These are phyloP conservation scores for Parnassius glacialis DNA, from an alignment of 2,888 invertebrate species.

Conservation along the genomic window DNA sequence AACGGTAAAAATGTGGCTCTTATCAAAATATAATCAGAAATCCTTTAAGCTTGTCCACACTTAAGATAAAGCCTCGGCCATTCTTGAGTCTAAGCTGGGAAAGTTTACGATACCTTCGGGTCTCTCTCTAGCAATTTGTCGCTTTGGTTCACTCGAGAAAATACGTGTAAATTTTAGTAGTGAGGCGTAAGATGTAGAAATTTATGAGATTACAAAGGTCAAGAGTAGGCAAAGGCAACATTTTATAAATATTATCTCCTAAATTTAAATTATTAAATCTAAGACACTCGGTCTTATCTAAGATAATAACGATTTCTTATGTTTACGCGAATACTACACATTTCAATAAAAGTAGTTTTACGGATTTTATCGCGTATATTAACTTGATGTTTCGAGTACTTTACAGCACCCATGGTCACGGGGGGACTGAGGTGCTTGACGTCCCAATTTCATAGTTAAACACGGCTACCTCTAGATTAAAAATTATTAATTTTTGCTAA, in stretches of 20 bases:
- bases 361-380: too few relatives aligned
- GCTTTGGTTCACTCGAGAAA: conserved; percentile 19
- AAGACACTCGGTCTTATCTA: too few relatives aligned
- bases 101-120: conserved; percentile 22
- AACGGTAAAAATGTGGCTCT: not conserved
- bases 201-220: conserved; percentile 7
- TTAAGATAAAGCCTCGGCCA: conserved; percentile 19
- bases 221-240: not conserved
- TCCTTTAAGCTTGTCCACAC: conserved; percentile 21
- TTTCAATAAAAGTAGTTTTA: too few relatives aligned
- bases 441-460: too few relatives aligned
- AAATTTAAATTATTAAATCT: too few relatives aligned
- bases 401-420: too few relatives aligned
- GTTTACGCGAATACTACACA: too few relatives aligned
- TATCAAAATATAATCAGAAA: conserved; percentile 19
- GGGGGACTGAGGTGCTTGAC: too few relatives aligned
- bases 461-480: too few relatives aligned
- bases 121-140: conserved; percentile 22
- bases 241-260: not conserved
- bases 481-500: too few relatives aligned
- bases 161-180: conserved; percentile 21
- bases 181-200: conserved; percentile 11
- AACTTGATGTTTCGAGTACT: too few relatives aligned
- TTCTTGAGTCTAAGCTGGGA: conserved; percentile 18
- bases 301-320: too few relatives aligned